Conservation (phyloP, 2,113 vertebrate species). For the Myrmecophaga tridactyla region DNA sequence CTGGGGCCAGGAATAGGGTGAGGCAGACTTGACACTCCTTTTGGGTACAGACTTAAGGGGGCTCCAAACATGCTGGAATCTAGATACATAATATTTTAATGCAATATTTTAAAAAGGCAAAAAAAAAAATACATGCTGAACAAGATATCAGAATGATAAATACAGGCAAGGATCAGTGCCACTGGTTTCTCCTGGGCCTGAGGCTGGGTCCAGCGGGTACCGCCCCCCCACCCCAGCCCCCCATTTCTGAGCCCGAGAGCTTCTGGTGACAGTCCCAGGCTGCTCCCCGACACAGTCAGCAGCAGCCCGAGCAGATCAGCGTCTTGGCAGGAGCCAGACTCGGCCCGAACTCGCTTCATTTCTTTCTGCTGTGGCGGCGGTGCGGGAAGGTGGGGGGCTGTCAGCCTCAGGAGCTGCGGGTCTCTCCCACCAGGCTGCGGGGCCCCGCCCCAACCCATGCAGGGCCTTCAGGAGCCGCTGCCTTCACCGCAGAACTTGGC, state of each 20-base stretch:
- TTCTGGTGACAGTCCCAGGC: not conserved
- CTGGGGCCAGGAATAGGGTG: not conserved
- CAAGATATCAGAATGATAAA: rapidly evolving
- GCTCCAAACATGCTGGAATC: not conserved
- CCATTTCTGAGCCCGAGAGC: not conserved
- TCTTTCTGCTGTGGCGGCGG: not conserved
- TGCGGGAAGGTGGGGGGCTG: not conserved
- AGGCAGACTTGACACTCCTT: not conserved
- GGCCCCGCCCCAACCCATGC: too few relatives aligned
- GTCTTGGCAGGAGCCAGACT: not conserved
- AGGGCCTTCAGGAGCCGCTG: too few relatives aligned
- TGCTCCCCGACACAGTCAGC: not conserved
- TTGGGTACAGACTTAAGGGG: not conserved
- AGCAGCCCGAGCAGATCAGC: not conserved
- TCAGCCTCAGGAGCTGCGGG: too few relatives aligned
- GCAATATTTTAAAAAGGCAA: not conserved
- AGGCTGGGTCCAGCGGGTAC: not conserved
- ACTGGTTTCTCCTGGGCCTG: not conserved
- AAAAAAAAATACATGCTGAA: not conserved
- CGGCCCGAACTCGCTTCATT: not conserved
- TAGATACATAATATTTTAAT: not conserved
- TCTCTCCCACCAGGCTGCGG: too few relatives aligned
- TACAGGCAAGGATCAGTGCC: not conserved
- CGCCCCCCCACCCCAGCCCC: not conserved
- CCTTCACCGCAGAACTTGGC: not conserved